A percentile compares a stretch with the other conserved stretches of the same genome.
Conservation (phyloP, 2,797 vertebrate species). For the Remorina albescens region DNA sequence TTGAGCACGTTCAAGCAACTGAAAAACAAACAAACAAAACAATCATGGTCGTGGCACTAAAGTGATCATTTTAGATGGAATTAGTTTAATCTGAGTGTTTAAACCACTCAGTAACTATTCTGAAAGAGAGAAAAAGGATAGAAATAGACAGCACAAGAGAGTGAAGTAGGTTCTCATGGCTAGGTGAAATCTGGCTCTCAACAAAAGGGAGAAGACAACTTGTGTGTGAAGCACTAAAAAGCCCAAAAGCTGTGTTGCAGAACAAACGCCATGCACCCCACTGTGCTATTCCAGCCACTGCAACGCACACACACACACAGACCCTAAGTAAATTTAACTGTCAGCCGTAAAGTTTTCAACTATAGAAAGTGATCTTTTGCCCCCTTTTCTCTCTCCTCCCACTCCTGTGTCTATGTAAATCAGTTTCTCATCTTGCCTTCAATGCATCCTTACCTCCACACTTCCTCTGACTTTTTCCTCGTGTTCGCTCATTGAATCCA, state of each 20-base stretch:
- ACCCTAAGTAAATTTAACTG: slow-evolving; percentile 84
- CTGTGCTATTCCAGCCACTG: slow-evolving; percentile 71
- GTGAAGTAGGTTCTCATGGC: slow-evolving; percentile 42
- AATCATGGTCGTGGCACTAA: not conserved
- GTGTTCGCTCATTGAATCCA: slow-evolving; percentile 19
- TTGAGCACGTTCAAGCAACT: not conserved
- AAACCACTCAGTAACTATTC: slow-evolving; percentile 10
- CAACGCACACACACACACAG: slow-evolving; percentile 61
- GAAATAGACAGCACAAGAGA: not conserved
- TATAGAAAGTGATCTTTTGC: slow-evolving; percentile 75
- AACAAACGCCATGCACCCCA: slow-evolving; percentile 75
- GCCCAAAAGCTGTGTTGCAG: slow-evolving; percentile 80
- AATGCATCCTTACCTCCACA: slow-evolving; percentile 24
- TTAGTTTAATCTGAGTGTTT: slow-evolving; percentile 33
- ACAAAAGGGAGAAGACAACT: slow-evolving; percentile 58
- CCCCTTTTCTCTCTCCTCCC: slow-evolving; percentile 62
- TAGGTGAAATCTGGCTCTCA: slow-evolving; percentile 54
- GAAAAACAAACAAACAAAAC: slow-evolving; percentile 25
- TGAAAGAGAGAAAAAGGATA: slow-evolving; percentile 6
- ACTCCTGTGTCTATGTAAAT: slow-evolving; percentile 67
- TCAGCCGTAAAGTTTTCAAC: slow-evolving; percentile 87
- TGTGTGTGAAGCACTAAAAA: slow-evolving; percentile 77
- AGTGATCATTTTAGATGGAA: slow-evolving; percentile 25
- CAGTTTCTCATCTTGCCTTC: slow-evolving; percentile 46
- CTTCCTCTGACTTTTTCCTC: slow-evolving; percentile 22